A percentile compares a stretch with the other conserved stretches of the same genome.
These are phyloP conservation scores for Nothocercus julius DNA, from an alignment of 2,113 vertebrate species.

Conservation along the genomic window DNA sequence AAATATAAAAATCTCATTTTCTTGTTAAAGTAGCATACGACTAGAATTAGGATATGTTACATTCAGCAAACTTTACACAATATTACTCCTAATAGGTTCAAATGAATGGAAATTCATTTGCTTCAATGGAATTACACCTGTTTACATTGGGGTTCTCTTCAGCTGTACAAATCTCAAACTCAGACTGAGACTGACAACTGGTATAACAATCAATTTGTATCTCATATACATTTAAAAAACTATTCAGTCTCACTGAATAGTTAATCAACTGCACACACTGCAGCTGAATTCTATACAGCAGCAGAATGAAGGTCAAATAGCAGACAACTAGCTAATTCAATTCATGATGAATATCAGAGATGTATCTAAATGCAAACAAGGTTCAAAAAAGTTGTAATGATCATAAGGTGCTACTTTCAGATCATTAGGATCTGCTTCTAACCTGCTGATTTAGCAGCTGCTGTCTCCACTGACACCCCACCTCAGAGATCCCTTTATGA, in stretches of 20 bases:
- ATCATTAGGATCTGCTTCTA: neutral
- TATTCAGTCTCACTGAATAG: neutral
- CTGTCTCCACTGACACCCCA: neutral
- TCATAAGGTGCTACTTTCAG: too few species aligned
- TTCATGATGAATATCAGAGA: neutral
- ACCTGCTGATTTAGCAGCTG: neutral
- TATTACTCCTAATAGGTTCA: neutral
- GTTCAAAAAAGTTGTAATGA: neutral
- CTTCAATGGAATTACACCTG: neutral
- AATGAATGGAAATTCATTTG: neutral
- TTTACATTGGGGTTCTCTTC: neutral
- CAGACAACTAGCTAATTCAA: neutral
- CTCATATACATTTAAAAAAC: neutral
- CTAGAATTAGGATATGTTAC: neutral
- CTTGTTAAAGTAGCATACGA: neutral
- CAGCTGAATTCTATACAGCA: neutral
- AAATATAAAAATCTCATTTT: neutral
- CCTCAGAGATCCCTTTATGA: neutral
- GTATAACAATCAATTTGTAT: neutral
- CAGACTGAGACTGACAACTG: neutral
- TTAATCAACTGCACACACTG: neutral
- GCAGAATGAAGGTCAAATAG: neutral
- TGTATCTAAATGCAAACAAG: neutral
- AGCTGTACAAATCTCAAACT: neutral
- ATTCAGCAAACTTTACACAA: neutral